Percentiles rank a stretch among this genome's conserved stretches.
phyloP scores from a whole-genome alignment of 1,140 invertebrate genomes.

The Trichomalopsis sarcophagae region DNA sequence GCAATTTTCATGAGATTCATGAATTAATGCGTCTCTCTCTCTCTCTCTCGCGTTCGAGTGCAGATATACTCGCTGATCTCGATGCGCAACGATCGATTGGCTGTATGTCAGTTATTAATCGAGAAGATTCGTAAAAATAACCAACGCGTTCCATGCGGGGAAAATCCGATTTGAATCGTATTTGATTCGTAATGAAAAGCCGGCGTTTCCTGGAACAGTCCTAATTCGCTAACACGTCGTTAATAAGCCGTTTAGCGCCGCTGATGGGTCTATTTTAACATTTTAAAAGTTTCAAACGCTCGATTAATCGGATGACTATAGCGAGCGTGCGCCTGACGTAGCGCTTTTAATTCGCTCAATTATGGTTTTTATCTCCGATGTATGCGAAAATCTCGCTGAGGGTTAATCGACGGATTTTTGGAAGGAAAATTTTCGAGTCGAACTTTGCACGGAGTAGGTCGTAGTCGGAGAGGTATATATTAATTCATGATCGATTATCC shows the following conservation, averaged over 20 bases:
- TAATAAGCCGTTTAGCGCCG: not conserved
- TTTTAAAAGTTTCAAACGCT: slow-evolving; percentile 25
- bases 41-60: too few relatives aligned
- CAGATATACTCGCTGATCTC: not conserved
- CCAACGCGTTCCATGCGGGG: too few relatives aligned
- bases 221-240: not conserved
- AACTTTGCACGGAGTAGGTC: not conserved
- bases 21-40: not conserved
- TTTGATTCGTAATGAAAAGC: too few relatives aligned
- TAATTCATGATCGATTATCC: slow-evolving; percentile 1
- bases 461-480: not conserved
- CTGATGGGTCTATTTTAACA: slow-evolving; percentile 11
- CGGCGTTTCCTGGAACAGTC: not conserved
- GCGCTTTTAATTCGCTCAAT: not conserved
- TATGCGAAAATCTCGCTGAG: too few relatives aligned
- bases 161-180: too few relatives aligned
- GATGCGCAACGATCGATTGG: too few relatives aligned
- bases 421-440: too few relatives aligned
- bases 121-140: too few relatives aligned
- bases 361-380: too few relatives aligned
- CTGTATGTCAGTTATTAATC: too few relatives aligned
- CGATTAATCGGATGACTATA: not conserved
- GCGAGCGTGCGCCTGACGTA: too few relatives aligned
- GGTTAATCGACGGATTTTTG: too few relatives aligned
- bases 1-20: not conserved